Percentiles rank a stretch among this genome's conserved stretches.
phyloP scores from a whole-genome alignment of 2,113 vertebrate species.

The Deroptyus accipitrinus region DNA sequence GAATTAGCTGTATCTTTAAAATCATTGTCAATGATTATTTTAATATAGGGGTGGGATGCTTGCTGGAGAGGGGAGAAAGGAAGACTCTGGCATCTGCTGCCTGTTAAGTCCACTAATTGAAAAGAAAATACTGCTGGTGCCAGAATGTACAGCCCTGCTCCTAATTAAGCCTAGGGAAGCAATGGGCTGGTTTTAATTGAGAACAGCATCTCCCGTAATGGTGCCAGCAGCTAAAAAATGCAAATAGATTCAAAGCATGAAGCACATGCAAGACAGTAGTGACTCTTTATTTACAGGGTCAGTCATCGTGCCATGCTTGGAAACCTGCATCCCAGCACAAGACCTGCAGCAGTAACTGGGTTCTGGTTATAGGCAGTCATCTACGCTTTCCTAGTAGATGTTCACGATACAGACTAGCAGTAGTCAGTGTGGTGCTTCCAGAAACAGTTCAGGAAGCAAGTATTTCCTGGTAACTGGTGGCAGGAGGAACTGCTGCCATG shows the following conservation, averaged over 20 bases:
- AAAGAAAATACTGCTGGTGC: conserved; percentile 64
- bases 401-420: not conserved
- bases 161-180: conserved; percentile 63
- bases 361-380: not conserved
- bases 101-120: conserved; percentile 59
- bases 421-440: not conserved
- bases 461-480: not conserved
- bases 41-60: not conserved
- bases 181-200: conserved; percentile 66
- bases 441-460: not conserved
- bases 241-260: conserved; percentile 49
- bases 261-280: not conserved
- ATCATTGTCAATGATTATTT: not conserved
- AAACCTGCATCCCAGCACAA: not conserved
- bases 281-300: conserved; percentile 25
- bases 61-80: not conserved
- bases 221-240: conserved; percentile 27
- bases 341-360: not conserved
- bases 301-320: not conserved
- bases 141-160: conserved; percentile 55
- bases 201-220: conserved; percentile 44
- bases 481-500: not conserved
- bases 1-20: conserved; percentile 11
- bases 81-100: conserved; percentile 54
- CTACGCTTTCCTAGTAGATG: not conserved